phyloP scores from a whole-genome alignment of 2,113 vertebrate species.

The Salvator merianae region DNA sequence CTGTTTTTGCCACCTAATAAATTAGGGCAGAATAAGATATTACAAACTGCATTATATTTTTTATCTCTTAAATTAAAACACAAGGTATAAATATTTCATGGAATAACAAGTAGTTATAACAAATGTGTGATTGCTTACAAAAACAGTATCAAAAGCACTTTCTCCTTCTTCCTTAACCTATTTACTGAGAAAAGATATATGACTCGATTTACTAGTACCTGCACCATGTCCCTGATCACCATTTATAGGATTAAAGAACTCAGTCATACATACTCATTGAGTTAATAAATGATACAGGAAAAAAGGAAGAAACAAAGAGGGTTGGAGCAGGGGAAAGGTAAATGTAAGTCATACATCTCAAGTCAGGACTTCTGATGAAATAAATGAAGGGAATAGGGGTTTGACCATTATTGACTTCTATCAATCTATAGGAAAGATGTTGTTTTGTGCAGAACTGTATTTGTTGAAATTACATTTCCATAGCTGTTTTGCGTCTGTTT shows the following conservation, averaged over 20 bases:
- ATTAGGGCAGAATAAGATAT: not conserved
- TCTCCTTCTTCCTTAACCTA: not conserved
- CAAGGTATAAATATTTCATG: not conserved
- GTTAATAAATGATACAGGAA: not conserved
- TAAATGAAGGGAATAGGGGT: not conserved
- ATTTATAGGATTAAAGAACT: not conserved
- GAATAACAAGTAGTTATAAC: not conserved
- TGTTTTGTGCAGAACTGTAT: not conserved
- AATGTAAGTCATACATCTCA: no score
- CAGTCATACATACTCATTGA: not conserved
- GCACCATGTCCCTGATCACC: no score
- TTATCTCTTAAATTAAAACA: no score
- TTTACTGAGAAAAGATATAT: not conserved
- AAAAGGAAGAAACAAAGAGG: not conserved
- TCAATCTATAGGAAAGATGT: not conserved
- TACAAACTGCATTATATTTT: not conserved
- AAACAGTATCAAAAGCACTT: not conserved
- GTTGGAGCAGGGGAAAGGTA: not conserved
- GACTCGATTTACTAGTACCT: not conserved
- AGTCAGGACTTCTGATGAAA: not conserved
- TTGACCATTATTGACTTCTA: not conserved
- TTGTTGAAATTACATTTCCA: conserved; percentile 18
- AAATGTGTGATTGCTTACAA: not conserved
- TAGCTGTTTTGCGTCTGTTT: conserved; percentile 7
- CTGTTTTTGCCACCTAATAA: not conserved